Evolutionary conservation across 53 echinoderm and acorn worm species (phyloP).

Genomic region (Paracentrotus lividus): DNA sequence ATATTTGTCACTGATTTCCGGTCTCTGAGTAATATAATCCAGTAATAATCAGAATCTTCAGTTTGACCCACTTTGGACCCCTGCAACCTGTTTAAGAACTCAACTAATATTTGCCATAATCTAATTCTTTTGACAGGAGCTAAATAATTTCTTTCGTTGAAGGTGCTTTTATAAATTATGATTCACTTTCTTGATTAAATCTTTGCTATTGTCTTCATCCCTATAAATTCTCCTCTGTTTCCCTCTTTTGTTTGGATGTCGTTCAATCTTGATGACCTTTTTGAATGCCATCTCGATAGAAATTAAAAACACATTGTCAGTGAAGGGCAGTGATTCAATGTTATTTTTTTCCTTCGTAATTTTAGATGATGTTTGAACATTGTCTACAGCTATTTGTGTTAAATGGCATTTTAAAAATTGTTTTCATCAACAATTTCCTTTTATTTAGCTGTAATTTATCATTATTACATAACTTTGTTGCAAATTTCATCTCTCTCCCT

Average conservation of each 20-base stretch:
- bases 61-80: not conserved
- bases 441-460: too few relatives aligned
- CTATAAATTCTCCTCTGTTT: not conserved
- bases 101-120: not conserved
- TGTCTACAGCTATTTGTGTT: not conserved
- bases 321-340: not conserved
- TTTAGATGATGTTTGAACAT: too few relatives aligned
- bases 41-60: not conserved
- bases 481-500: too few relatives aligned
- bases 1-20: not conserved
- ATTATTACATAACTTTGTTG: too few relatives aligned
- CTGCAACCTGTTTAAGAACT: slow-evolving; percentile 9
- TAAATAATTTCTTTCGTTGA: not conserved
- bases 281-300: not conserved
- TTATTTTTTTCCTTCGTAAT: too few relatives aligned
- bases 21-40: slow-evolving; percentile 17
- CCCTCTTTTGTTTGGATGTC: not conserved
- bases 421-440: not conserved
- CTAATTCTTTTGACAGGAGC: slow-evolving; percentile 33
- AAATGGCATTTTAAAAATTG: not conserved
- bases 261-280: not conserved
- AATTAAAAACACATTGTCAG: not conserved
- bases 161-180: slow-evolving; percentile 17
- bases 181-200: not conserved
- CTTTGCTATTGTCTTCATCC: not conserved